These are phyloP conservation scores for Gallinago jamesoni DNA, from an alignment of 2,113 vertebrate genomes.

Conservation along the genomic window DNA sequence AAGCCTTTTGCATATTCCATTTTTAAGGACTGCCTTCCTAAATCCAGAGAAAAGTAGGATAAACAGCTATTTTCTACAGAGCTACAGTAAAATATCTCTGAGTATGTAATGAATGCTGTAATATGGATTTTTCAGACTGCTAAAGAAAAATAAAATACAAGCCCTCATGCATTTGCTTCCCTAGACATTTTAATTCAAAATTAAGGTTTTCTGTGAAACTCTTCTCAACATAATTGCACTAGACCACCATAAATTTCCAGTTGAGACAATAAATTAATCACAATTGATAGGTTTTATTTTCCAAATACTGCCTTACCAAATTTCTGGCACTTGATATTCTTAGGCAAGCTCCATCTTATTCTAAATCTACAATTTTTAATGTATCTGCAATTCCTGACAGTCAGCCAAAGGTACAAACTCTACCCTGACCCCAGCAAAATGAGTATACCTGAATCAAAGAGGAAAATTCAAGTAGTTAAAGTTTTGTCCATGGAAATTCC, in stretches of 20 bases:
- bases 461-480: not conserved
- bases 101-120: not conserved
- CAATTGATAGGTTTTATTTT: not conserved
- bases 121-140: not conserved
- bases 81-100: not conserved
- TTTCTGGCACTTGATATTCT: not conserved
- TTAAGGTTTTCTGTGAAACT: not conserved
- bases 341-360: not conserved
- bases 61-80: slow-evolving; percentile 19
- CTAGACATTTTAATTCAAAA: slow-evolving; percentile 18
- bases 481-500: not conserved
- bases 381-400: not conserved
- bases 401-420: not conserved
- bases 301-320: not conserved
- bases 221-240: not conserved
- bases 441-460: not conserved
- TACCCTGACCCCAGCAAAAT: not conserved
- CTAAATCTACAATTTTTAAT: not conserved
- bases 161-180: not conserved
- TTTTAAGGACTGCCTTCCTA: not conserved
- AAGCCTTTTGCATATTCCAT: not conserved
- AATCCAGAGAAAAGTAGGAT: not conserved
- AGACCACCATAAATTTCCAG: not conserved
- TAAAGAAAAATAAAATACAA: slow-evolving; percentile 1
- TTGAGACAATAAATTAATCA: not conserved